Evolutionary conservation across 1,140 invertebrate genomes (phyloP), one percentile per base, ranked within the genome.

Genomic region (Latrodectus geometricus): DNA sequence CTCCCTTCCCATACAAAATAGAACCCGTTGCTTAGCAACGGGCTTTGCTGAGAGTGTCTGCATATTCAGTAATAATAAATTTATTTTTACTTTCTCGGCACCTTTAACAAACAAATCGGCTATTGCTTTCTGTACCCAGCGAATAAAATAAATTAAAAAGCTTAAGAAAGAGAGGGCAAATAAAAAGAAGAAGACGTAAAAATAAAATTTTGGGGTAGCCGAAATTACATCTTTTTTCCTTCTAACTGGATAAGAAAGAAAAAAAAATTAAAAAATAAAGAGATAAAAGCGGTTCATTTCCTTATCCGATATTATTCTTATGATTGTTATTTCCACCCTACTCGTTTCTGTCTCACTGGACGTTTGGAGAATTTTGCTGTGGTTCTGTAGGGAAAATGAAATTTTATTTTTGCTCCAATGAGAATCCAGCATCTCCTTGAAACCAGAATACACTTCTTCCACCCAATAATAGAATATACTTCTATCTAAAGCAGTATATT

Each of bases 41-140:
- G 65, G n/a, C 56, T 76, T 73, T 35, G 82, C 48, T n/a, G 21
- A 23, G 68, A 50, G 20, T 75, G 50, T 72, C 83, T 85, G 83
- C 65, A 86, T 86, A 86, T 86, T 77, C 83, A 70, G 83, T 77
- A 77, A 86, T 86, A 77, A 86, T 86, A 86, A 86, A 86, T 86
- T 78, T 86, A 86, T 86, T 86, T 76, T 86, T 78, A 86, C 52
- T 72, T 52, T 52, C 21, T 15, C 7, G 66, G 17, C 50, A 61
- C 74, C 75, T 86, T 70, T 56, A 70, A 70, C 74, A 86, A 86
- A 86, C 83, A 86, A 86, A 78, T 86, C 83, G 83, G 61, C 75
- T 73, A 77, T 65, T 78, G 83, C 83, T 23, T 8, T 49, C 70
- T 68, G 21, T 20, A 20, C 23, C n/a, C 12, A 66, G 35, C 70